Evolutionary conservation across 2,888 invertebrate genomes (phyloP).

Genomic region (Cephus pygmeus): DNA sequence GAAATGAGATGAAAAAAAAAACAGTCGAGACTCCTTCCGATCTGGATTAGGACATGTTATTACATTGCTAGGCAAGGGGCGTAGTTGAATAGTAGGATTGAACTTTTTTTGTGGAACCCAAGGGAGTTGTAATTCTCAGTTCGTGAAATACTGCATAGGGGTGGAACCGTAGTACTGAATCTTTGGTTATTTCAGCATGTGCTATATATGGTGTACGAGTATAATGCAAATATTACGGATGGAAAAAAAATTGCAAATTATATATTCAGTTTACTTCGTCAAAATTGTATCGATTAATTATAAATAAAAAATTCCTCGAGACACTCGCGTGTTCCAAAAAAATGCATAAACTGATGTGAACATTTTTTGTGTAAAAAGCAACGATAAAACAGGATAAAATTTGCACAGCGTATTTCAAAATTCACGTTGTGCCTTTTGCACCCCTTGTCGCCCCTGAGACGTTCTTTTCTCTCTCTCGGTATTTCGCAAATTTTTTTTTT

Average conservation of each 20-base stretch:
- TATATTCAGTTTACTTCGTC: neutral
- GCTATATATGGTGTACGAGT: neutral
- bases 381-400: neutral
- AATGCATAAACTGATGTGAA: too few species aligned
- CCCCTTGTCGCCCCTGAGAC: neutral
- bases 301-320: neutral
- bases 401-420: neutral
- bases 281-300: neutral
- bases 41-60: neutral
- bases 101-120: neutral
- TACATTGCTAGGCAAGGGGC: neutral
- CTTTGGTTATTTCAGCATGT: neutral
- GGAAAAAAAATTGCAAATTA: neutral
- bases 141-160: neutral
- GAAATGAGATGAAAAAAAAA: too few species aligned
- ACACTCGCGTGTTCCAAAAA: neutral
- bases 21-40: neutral
- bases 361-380: neutral
- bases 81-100: neutral
- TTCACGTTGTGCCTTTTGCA: neutral
- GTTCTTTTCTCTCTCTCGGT: neutral
- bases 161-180: neutral
- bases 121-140: neutral
- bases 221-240: neutral
- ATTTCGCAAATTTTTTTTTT: too few species aligned